Conservation (phyloP, 2,797 vertebrate genomes). For the Tinamus major region DNA sequence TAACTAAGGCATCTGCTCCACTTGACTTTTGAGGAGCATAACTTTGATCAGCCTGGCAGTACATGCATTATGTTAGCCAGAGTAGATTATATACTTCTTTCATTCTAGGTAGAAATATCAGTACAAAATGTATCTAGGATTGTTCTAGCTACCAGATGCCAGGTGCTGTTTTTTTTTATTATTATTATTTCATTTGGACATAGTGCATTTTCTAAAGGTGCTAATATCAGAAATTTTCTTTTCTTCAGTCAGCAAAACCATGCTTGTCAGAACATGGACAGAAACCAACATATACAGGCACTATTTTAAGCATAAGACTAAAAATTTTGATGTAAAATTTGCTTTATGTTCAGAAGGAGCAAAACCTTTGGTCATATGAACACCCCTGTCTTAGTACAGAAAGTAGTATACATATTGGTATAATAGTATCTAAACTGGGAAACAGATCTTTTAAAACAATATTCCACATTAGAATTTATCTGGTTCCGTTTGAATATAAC, state of each 20-base stretch:
- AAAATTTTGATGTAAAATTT: not conserved
- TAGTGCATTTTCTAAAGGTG: not conserved
- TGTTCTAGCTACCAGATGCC: not conserved
- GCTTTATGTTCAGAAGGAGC: not conserved
- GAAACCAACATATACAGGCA: not conserved
- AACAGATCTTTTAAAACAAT: not conserved
- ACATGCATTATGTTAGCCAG: not conserved
- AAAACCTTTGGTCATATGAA: not conserved
- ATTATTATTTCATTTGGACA: not conserved
- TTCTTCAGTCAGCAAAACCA: not conserved
- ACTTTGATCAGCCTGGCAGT: not conserved
- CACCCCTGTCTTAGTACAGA: not conserved
- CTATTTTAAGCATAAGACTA: not conserved
- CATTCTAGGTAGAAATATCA: not conserved
- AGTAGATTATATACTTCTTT: not conserved
- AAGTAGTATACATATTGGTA: not conserved
- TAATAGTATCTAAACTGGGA: not conserved
- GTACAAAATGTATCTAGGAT: not conserved
- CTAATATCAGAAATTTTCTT: not conserved
- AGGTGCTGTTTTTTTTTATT: not conserved
- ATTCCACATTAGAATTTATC: not conserved
- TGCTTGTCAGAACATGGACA: not conserved
- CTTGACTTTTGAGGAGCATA: not conserved
- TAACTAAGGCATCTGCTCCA: not conserved
- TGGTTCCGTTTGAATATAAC: not conserved